Evolutionary conservation across 2,888 invertebrate genomes (phyloP).

Genomic region (Cartodere bifasciata): DNA sequence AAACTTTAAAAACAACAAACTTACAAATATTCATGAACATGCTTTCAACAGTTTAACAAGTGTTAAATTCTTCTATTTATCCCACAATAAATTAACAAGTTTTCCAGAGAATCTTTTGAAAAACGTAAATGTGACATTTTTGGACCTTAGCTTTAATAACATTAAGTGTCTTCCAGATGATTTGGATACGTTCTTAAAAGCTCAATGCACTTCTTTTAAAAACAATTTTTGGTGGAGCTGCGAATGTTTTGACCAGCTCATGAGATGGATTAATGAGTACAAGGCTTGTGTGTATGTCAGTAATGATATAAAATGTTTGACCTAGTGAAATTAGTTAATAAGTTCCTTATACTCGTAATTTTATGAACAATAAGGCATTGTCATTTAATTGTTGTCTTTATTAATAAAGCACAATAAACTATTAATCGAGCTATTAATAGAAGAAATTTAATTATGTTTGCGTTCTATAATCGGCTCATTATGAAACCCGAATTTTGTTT

Average conservation of each 20-base stretch:
- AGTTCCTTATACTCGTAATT: no score
- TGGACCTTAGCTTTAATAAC: neutral
- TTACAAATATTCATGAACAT: neutral
- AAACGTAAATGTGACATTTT: neutral
- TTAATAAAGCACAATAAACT: no score
- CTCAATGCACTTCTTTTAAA: neutral
- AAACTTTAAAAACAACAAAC: neutral
- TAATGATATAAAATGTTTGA: no score
- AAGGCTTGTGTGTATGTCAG: no score
- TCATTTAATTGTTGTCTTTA: no score
- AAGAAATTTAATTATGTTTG: no score
- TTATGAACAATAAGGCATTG: no score
- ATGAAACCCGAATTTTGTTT: no score
- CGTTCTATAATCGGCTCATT: no score
- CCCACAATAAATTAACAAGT: neutral
- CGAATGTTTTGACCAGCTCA: neutral
- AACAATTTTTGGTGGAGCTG: no score
- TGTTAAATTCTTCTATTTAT: conserved; percentile 1
- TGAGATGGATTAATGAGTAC: neutral
- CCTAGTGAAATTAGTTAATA: no score
- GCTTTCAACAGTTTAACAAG: neutral
- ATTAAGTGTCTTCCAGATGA: conserved; percentile 1
- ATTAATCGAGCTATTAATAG: no score
- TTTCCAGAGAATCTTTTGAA: neutral
- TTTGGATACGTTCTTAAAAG: neutral